Percentiles rank a stretch among this genome's conserved stretches.
Evolutionary conservation across 2,797 vertebrate genomes (phyloP).

Genomic region (Tadarida brasiliensis): DNA sequence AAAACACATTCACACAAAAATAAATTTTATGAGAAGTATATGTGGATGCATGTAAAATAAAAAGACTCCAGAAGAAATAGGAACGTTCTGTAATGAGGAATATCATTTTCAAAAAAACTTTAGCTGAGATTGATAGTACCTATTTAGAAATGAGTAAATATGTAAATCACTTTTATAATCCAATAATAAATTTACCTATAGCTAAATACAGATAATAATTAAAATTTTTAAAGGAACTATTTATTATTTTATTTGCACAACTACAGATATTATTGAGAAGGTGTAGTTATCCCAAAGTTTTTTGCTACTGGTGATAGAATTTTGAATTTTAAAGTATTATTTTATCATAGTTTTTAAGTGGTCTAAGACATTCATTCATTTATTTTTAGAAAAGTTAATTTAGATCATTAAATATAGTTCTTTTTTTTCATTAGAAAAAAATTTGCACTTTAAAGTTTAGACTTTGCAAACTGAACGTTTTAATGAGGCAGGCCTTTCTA

Average conservation of each 20-base stretch:
- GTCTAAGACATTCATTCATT: neutral
- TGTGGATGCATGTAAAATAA: neutral
- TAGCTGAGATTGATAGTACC: neutral
- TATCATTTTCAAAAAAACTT: neutral
- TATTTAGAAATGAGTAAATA: neutral
- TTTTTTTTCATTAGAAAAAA: conserved; percentile 28
- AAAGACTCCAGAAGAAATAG: neutral
- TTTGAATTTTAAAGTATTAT: conserved; percentile 59
- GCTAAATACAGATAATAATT: neutral
- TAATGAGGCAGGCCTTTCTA: conserved; percentile 61
- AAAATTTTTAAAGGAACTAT: neutral
- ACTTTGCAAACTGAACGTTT: conserved; percentile 57
- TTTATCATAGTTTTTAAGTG: conserved; percentile 42
- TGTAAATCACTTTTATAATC: neutral
- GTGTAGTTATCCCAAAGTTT: neutral
- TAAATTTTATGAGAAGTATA: neutral
- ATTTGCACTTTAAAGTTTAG: conserved; percentile 70
- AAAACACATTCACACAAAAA: neutral
- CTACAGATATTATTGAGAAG: neutral
- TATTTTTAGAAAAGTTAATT: conserved; percentile 51
- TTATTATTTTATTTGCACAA: neutral
- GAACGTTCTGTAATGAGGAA: neutral
- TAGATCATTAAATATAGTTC: conserved; percentile 35
- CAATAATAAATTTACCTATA: neutral
- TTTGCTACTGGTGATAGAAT: conserved; percentile 10